A percentile compares a stretch with the other conserved stretches of the same genome.
phyloP scores from a whole-genome alignment of 2,888 invertebrate species.

The Sarcophaga subvicina region DNA sequence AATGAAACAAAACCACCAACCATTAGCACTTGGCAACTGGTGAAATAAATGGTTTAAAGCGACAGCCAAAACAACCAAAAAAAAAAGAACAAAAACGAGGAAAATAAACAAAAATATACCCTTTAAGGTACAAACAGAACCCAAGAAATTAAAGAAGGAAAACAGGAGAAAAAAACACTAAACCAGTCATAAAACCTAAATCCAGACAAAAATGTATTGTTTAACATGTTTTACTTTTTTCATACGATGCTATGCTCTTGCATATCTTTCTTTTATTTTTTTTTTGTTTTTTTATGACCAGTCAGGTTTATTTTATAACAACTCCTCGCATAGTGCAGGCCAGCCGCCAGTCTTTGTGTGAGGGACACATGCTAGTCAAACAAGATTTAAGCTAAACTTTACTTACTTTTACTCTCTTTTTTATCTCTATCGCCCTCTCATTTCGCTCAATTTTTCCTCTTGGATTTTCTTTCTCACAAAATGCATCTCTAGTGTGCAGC shows the following conservation, averaged over 20 bases:
- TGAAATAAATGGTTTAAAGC: slow-evolving; percentile 51
- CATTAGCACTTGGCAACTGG: slow-evolving; percentile 66
- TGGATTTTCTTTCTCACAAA: slow-evolving; percentile 11
- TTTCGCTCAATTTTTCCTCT: not conserved
- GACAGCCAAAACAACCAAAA: slow-evolving; percentile 4
- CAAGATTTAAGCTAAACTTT: slow-evolving; percentile 53
- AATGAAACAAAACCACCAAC: slow-evolving; percentile 47
- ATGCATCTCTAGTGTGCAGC: not conserved
- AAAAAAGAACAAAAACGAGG: slow-evolving; percentile 1
- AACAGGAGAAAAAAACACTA: slow-evolving; percentile 7
- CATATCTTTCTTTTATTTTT: slow-evolving; percentile 15
- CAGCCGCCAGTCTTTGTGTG: slow-evolving; percentile 40
- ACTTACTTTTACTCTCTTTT: slow-evolving; percentile 4
- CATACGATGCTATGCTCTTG: not conserved
- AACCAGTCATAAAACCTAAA: slow-evolving; percentile 57
- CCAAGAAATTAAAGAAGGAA: not conserved
- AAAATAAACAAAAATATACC: slow-evolving; percentile 54
- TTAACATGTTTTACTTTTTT: slow-evolving; percentile 27
- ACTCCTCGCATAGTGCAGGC: slow-evolving; percentile 36
- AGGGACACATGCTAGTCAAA: slow-evolving; percentile 68
- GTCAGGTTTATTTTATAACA: slow-evolving; percentile 59
- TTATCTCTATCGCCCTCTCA: not conserved
- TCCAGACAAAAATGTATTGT: slow-evolving; percentile 62
- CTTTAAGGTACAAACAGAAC: slow-evolving; percentile 26
- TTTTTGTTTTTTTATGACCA: slow-evolving; percentile 17